Conservation (phyloP, 2,888 invertebrate species). For the Fissipunctia ypsillon region DNA sequence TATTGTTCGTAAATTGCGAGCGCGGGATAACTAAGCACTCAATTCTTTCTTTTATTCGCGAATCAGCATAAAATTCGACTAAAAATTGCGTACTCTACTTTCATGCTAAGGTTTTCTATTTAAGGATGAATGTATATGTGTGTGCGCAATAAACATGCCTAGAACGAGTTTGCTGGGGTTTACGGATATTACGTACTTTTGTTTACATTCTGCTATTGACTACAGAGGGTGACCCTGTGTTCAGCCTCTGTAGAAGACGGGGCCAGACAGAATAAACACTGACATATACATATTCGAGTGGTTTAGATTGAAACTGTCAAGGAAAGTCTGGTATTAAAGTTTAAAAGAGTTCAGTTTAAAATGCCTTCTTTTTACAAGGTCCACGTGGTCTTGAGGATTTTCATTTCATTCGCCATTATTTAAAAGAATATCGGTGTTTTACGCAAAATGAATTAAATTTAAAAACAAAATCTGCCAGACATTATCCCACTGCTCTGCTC, state of each 20-base stretch:
- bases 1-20: too few species aligned
- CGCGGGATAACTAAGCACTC: neutral
- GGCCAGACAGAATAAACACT: neutral
- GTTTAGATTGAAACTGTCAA: constrained; percentile 1
- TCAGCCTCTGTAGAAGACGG: too few species aligned
- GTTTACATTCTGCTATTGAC: constrained; percentile 24
- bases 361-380: too few species aligned
- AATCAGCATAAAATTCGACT: neutral
- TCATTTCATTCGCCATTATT: too few species aligned
- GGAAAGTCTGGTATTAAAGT: neutral
- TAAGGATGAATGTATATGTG: neutral
- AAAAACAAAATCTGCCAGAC: too few species aligned
- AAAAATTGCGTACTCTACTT: neutral
- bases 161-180: constrained; percentile 1
- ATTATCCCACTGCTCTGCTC: too few species aligned
- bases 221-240: neutral
- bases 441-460: too few species aligned
- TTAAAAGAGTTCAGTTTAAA: neutral
- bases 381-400: too few species aligned
- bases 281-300: neutral
- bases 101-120: neutral
- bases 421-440: too few species aligned
- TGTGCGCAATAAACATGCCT: constrained; percentile 32
- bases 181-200: constrained; percentile 49
- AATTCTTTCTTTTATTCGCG: neutral